phyloP scores from a whole-genome alignment of 2,797 vertebrate genomes.

The Enteromius fasciolatus region DNA sequence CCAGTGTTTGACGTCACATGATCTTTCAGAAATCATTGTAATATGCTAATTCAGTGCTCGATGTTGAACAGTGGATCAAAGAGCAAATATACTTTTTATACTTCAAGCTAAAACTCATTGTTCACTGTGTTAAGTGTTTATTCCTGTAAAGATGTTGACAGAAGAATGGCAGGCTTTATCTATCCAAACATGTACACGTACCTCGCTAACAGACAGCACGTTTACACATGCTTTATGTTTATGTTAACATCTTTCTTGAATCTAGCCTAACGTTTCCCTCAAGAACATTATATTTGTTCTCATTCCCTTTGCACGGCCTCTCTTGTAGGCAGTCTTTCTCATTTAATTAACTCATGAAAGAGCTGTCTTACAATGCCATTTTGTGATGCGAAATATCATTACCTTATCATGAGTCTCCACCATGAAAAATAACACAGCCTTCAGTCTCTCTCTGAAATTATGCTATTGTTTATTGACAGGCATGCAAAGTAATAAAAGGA shows the following conservation, averaged over 20 bases:
- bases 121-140: not conserved
- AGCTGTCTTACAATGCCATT: constrained; percentile 39
- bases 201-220: not conserved
- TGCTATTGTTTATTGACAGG: constrained; percentile 32
- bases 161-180: constrained; percentile 19
- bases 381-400: constrained; percentile 6
- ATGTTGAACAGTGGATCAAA: not conserved
- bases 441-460: constrained; percentile 34
- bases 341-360: constrained; percentile 38
- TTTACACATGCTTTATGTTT: not conserved
- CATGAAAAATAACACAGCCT: constrained; percentile 28
- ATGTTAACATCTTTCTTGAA: not conserved
- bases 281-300: constrained; percentile 12
- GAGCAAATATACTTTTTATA: not conserved
- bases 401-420: constrained; percentile 18
- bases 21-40: not conserved
- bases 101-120: not conserved
- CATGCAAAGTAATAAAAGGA: constrained; percentile 39
- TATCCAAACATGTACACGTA: not conserved
- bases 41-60: not conserved
- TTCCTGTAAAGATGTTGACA: not conserved
- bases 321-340: constrained; percentile 3
- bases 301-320: not conserved
- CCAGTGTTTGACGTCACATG: not conserved
- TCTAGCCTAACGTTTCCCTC: not conserved